Conservation (phyloP, 2,797 vertebrate genomes). For the Sebastes kiyomatsui region DNA sequence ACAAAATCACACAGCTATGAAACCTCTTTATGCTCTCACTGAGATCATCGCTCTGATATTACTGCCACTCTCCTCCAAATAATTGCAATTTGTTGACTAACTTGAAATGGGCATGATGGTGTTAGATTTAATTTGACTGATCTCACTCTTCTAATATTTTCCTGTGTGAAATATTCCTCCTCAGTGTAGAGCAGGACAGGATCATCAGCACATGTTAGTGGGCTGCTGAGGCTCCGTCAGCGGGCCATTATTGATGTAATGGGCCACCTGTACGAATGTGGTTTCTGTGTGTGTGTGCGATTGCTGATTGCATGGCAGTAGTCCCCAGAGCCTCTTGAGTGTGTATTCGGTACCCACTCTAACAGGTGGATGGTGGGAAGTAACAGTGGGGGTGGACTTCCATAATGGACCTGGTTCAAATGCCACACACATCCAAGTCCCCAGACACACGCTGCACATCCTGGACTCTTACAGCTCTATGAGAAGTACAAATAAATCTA, state of each 20-base stretch:
- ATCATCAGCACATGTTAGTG: slow-evolving; percentile 39
- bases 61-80: not conserved
- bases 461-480: not conserved
- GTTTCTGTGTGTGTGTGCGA: slow-evolving; percentile 11
- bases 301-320: slow-evolving; percentile 34
- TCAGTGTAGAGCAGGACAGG: slow-evolving; percentile 17
- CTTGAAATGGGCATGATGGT: not conserved
- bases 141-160: not conserved
- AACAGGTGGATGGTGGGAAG: slow-evolving; percentile 62
- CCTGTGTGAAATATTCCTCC: slow-evolving; percentile 13
- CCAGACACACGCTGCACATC: not conserved
- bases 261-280: slow-evolving; percentile 59
- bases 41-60: slow-evolving; percentile 3
- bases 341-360: slow-evolving; percentile 33
- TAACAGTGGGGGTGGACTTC: slow-evolving; percentile 26
- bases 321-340: slow-evolving; percentile 45
- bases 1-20: slow-evolving; percentile 25
- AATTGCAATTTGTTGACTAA: slow-evolving; percentile 16
- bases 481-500: not conserved
- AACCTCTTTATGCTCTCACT: slow-evolving; percentile 17
- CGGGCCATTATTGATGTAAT: slow-evolving; percentile 63
- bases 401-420: slow-evolving; percentile 49
- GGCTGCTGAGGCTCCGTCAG: slow-evolving; percentile 49
- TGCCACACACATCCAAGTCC: slow-evolving; percentile 35
- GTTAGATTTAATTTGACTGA: not conserved